Conservation (phyloP, 1,140 invertebrate species). For the Eueides isabella region DNA sequence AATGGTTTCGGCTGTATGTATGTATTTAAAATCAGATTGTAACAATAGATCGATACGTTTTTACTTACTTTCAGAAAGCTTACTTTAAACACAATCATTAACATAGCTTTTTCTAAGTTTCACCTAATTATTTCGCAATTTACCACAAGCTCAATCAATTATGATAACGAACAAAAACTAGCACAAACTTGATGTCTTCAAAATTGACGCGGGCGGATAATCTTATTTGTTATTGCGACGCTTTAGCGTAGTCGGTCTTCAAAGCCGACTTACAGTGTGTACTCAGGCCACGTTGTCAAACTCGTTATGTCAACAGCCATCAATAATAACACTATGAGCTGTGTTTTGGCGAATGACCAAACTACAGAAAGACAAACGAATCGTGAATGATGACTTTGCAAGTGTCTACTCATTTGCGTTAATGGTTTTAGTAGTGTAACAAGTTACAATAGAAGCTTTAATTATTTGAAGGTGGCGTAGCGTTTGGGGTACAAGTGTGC, state of each 20-base stretch:
- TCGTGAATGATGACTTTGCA: constrained; percentile 32
- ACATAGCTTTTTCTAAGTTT: background rate
- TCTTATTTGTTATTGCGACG: constrained; percentile 28
- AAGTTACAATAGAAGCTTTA: no score
- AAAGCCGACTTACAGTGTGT: constrained; percentile 31
- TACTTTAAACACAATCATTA: no score
- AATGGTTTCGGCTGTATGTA: no score
- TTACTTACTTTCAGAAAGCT: no score
- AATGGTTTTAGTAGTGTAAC: background rate
- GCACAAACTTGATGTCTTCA: background rate
- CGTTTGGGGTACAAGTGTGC: no score
- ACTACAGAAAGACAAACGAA: constrained; percentile 46
- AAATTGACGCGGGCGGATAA: constrained; percentile 3
- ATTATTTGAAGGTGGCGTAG: no score
- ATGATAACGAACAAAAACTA: background rate
- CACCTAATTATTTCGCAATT: background rate
- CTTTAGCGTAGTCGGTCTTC: constrained; percentile 28
- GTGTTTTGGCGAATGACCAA: constrained; percentile 52
- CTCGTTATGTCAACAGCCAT: constrained; percentile 41
- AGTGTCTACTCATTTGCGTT: background rate
- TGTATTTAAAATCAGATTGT: background rate
- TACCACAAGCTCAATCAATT: background rate
- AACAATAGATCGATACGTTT: no score
- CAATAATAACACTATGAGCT: constrained; percentile 42
- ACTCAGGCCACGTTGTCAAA: constrained; percentile 36